These are phyloP conservation scores for Hippasteria phrygiana DNA, from an alignment of 53 echinoderm and acorn worm genomes.

Conservation along the genomic window DNA sequence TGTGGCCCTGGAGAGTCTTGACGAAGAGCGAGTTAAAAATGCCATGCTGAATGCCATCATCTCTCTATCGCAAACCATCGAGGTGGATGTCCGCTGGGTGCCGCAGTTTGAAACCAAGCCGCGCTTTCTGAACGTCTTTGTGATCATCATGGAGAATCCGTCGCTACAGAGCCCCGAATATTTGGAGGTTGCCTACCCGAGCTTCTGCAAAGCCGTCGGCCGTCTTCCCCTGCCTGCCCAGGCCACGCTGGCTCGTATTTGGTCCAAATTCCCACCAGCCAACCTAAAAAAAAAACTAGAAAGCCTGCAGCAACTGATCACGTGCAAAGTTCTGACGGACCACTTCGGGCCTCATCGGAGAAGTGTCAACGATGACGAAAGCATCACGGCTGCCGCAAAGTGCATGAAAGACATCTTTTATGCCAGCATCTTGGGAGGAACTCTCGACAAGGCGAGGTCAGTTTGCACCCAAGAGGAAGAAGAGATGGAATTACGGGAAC, in stretches of 20 bases:
- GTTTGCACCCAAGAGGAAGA: slow-evolving; percentile 65
- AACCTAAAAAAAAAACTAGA: slow-evolving; percentile 92
- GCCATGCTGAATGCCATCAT: slow-evolving; percentile 90
- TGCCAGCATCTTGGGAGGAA: slow-evolving; percentile 91
- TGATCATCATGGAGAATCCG: slow-evolving; percentile 94
- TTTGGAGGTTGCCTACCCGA: slow-evolving; percentile 88
- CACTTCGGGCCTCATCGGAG: slow-evolving; percentile 70
- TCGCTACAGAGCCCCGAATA: slow-evolving; percentile 91
- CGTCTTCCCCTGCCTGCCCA: slow-evolving; percentile 84
- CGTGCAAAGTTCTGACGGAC: slow-evolving; percentile 88
- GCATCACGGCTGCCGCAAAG: slow-evolving; percentile 84
- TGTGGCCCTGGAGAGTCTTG: slow-evolving; percentile 72
- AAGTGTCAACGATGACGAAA: slow-evolving; percentile 79
- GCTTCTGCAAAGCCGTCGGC: slow-evolving; percentile 86
- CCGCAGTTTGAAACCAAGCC: slow-evolving; percentile 79
- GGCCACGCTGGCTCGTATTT: slow-evolving; percentile 77
- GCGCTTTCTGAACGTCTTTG: slow-evolving; percentile 82
- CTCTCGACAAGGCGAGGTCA: slow-evolving; percentile 55
- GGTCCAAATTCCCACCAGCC: slow-evolving; percentile 79
- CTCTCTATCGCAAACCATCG: slow-evolving; percentile 78
- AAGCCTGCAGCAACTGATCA: slow-evolving; percentile 93
- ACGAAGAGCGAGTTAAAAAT: slow-evolving; percentile 78
- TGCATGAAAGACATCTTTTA: slow-evolving; percentile 92
- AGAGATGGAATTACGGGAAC: slow-evolving; percentile 71
- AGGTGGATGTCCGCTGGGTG: slow-evolving; percentile 81